A percentile compares a stretch with the other conserved stretches of the same genome.
These are phyloP conservation scores for Epizoanthus scotinus DNA, from an alignment of 92 coral and sea anemone species.

Conservation along the genomic window DNA sequence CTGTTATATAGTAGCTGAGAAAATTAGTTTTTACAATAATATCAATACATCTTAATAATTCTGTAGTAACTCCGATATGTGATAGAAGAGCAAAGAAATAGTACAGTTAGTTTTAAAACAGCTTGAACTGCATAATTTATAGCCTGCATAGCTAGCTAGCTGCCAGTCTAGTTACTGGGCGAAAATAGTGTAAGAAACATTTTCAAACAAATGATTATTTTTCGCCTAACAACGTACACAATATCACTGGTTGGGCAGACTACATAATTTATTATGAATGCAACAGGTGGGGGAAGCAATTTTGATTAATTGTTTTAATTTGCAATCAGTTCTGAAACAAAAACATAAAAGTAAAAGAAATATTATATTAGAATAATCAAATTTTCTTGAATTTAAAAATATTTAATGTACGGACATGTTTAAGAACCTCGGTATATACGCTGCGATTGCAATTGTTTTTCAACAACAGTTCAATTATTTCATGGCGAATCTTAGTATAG, in stretches of 20 bases:
- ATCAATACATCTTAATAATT: no score
- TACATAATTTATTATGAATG: neutral
- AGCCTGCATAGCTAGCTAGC: no score
- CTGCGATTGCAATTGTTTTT: no score
- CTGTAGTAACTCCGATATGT: no score
- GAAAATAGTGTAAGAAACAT: neutral
- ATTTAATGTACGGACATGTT: neutral
- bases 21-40: no score
- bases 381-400: neutral
- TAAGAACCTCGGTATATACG: neutral
- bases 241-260: neutral
- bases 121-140: no score
- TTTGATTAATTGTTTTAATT: neutral
- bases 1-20: no score
- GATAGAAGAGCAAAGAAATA: no score
- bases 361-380: neutral
- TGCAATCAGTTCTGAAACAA: neutral
- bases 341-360: neutral
- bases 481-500: no score
- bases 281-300: conserved; percentile 12
- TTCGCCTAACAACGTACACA: neutral
- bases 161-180: no score
- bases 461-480: no score
- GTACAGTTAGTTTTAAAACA: no score
- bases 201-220: neutral